These are phyloP conservation scores for Drosophila nannoptera DNA, from an alignment of 1,140 invertebrate species.

Conservation along the genomic window DNA sequence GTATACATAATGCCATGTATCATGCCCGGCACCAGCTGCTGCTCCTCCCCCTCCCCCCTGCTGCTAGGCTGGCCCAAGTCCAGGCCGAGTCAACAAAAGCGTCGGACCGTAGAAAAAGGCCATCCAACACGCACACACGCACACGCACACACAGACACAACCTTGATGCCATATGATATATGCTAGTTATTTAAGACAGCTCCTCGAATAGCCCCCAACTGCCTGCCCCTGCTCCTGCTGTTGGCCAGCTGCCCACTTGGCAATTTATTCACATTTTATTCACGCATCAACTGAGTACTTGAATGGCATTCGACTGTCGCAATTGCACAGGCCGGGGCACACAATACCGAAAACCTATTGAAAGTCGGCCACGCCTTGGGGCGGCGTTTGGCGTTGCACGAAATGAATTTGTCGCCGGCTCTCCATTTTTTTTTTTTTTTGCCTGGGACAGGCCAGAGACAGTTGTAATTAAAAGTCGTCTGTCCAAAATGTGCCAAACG, in stretches of 20 bases:
- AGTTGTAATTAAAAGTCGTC: constrained; percentile 69
- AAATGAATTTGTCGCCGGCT: constrained; percentile 68
- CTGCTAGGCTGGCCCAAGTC: constrained; percentile 11
- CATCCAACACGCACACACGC: constrained; percentile 5
- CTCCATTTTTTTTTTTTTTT: not conserved
- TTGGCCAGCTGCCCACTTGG: constrained; percentile 33
- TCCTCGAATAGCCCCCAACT: constrained; percentile 2
- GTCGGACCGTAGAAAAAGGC: constrained; percentile 16
- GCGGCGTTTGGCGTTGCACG: constrained; percentile 36
- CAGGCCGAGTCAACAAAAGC: constrained; percentile 54
- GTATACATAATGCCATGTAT: constrained; percentile 63
- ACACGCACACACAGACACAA: constrained; percentile 27
- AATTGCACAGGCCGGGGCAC: constrained; percentile 5
- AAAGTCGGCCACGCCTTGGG: constrained; percentile 27
- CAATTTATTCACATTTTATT: constrained; percentile 52
- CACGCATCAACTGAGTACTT: constrained; percentile 29
- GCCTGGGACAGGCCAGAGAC: constrained; percentile 29
- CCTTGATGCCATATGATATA: constrained; percentile 54
- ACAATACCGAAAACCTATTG: constrained; percentile 21
- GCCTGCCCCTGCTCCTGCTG: not conserved
- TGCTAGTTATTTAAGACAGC: constrained; percentile 54
- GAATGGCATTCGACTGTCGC: constrained; percentile 3
- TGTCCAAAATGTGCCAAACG: too few species aligned
- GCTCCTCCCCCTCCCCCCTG: not conserved
- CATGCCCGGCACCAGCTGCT: constrained; percentile 11